Percentiles rank a stretch among this genome's conserved stretches.
phyloP scores from a whole-genome alignment of 2,797 vertebrate genomes.

The Eremophila alpestris region DNA sequence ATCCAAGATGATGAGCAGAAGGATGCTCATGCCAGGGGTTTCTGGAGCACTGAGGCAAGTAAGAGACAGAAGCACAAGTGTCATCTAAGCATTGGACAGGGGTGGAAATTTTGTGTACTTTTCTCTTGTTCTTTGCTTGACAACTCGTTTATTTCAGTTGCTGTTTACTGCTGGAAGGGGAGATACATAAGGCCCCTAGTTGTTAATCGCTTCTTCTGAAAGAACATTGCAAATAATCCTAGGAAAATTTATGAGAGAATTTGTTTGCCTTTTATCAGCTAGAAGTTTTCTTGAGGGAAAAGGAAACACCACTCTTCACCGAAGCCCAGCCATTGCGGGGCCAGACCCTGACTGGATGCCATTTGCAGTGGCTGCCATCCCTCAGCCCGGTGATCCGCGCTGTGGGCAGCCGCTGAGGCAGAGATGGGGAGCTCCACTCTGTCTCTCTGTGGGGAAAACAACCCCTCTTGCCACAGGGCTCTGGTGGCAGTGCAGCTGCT shows the following conservation, averaged over 20 bases:
- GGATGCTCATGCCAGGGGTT: neutral
- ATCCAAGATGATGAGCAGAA: neutral
- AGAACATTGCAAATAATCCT: neutral
- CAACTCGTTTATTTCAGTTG: neutral
- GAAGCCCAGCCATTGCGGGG: rapidly evolving
- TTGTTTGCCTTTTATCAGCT: neutral
- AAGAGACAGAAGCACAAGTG: neutral
- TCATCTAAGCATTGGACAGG: rapidly evolving
- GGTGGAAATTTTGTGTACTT: neutral
- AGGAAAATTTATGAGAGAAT: neutral
- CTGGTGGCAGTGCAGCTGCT: rapidly evolving
- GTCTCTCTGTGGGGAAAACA: rapidly evolving
- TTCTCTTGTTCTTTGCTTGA: neutral
- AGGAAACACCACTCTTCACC: neutral
- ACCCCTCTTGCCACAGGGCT: rapidly evolving
- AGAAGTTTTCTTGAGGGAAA: neutral
- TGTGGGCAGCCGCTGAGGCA: rapidly evolving
- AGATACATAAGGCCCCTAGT: neutral
- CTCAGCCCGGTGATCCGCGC: rapidly evolving
- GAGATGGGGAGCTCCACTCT: rapidly evolving
- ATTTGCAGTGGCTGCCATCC: rapidly evolving
- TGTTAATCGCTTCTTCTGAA: neutral
- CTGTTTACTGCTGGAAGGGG: neutral
- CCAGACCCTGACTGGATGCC: rapidly evolving
- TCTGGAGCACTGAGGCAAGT: rapidly evolving